These are phyloP conservation scores for Lysandra bellargus DNA, from an alignment of 2,888 invertebrate species.

Conservation along the genomic window DNA sequence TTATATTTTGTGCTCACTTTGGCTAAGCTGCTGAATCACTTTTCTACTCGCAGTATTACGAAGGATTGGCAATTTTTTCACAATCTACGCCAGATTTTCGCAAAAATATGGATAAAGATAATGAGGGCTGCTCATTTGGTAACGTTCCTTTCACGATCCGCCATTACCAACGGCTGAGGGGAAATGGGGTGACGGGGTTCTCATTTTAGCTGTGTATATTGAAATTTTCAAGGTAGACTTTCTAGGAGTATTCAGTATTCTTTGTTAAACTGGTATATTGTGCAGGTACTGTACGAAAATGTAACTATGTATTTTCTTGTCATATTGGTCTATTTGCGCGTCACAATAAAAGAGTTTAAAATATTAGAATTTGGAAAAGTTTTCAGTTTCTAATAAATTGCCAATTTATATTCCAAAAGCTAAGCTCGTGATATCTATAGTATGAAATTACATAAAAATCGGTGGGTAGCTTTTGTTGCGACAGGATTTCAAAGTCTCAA, in stretches of 20 bases:
- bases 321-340: no score
- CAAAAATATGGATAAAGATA: slow-evolving; percentile 50
- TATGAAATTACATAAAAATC: no score
- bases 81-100: slow-evolving; percentile 22
- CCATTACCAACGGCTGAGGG: slow-evolving; percentile 62
- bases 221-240: not conserved
- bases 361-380: no score
- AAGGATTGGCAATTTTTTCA: slow-evolving; percentile 5
- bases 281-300: not conserved
- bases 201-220: slow-evolving; percentile 17
- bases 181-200: not conserved
- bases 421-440: no score
- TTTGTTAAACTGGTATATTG: not conserved
- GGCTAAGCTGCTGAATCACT: not conserved
- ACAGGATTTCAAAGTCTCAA: no score
- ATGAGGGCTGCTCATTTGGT: slow-evolving; percentile 61
- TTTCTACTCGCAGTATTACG: not conserved
- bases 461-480: no score
- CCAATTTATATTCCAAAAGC: no score
- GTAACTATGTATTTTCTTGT: no score
- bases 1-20: no score
- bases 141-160: slow-evolving; percentile 69
- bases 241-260: not conserved
- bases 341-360: no score
- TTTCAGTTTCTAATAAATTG: no score